Evolutionary conservation across 64 coral and sea anemone genomes (phyloP), one percentile per base, ranked within the genome.

Genomic region (Trachythela sp.): DNA sequence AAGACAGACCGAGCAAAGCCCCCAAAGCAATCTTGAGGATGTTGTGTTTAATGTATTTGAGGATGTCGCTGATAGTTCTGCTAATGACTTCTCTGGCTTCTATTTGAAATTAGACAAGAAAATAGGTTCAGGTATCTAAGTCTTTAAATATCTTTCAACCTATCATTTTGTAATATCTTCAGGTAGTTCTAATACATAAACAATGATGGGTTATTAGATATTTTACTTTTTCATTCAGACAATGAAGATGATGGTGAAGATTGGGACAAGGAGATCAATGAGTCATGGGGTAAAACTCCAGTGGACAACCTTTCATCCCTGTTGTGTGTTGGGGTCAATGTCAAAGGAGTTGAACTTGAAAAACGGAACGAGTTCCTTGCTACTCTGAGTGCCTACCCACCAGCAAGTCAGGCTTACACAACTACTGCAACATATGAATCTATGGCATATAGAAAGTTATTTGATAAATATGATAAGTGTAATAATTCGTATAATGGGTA

Each of bases 241-340:
- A 36, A 7, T 9, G 2, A 52, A 36, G 77, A 89, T 24, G 87
- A 85, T 9, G 17, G 22, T 30, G 95, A 99, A 88, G 96, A 99
- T 36, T 99, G 96, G 96, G 96, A 99, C 59, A 91, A 85, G 38
- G 96, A 99, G 49, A 92, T 94, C 71, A 86, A 94, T 58, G 86
- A 91, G 8, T 77, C 91, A 1, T 87, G 60, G 83, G 40, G 56
- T 64, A 22, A 64, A 64, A 64, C 15, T 64, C 56, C 15, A 5
- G 56, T 64, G 13, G 1, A 64, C 8, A 26, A 20, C 1, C 56
- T 18, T 18, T 18, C 17, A 22, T 64, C n/a, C 18, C 13, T 39
- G 29, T 50, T 8, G 30, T 59, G 39, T 17, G 37, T 56, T 71
- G 77, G 40, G 20, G 86, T 86, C n/a, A 14, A 56, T 54, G 80